phyloP scores from a whole-genome alignment of 2,888 invertebrate species.

The Axea sp. region DNA sequence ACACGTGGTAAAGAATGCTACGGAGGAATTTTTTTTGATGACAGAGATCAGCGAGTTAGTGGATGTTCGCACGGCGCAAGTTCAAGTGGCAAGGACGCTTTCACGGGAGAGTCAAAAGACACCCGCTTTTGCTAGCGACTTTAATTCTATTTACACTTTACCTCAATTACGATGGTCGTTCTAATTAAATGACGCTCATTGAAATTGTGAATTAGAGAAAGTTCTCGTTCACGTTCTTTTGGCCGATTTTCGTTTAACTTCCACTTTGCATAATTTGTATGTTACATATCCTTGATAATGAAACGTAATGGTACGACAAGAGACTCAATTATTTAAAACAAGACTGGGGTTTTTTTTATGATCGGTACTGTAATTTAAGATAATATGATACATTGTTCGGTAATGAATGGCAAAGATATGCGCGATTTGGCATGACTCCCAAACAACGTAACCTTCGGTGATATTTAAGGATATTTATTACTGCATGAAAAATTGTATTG shows the following conservation, averaged over 20 bases:
- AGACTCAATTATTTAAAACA: slow-evolving; percentile 7
- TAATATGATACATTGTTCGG: too few species aligned
- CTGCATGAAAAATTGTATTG: too few species aligned
- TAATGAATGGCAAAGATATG: too few species aligned
- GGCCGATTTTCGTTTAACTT: slow-evolving; percentile 21
- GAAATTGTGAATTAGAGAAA: slow-evolving; percentile 47
- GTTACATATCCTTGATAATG: slow-evolving; percentile 26
- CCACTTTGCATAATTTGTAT: slow-evolving; percentile 38
- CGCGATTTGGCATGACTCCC: too few species aligned
- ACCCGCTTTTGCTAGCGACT: slow-evolving; percentile 21
- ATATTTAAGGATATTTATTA: too few species aligned
- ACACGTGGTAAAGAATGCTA: too few species aligned
- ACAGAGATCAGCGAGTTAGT: too few species aligned
- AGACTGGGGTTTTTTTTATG: too few species aligned
- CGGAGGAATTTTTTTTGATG: too few species aligned
- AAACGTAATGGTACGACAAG: slow-evolving; percentile 15
- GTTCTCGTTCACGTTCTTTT: slow-evolving; percentile 9
- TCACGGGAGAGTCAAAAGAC: slow-evolving; percentile 66
- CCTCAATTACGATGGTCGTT: slow-evolving; percentile 31
- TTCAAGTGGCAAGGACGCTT: slow-evolving; percentile 77
- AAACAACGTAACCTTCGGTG: too few species aligned
- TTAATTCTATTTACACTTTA: slow-evolving; percentile 44
- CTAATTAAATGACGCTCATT: slow-evolving; percentile 31
- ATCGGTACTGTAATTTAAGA: too few species aligned
- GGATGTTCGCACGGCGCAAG: slow-evolving; percentile 65